A percentile compares a stretch with the other conserved stretches of the same genome.
phyloP scores from a whole-genome alignment of 2,113 vertebrate species.

The Lophura nycthemera region DNA sequence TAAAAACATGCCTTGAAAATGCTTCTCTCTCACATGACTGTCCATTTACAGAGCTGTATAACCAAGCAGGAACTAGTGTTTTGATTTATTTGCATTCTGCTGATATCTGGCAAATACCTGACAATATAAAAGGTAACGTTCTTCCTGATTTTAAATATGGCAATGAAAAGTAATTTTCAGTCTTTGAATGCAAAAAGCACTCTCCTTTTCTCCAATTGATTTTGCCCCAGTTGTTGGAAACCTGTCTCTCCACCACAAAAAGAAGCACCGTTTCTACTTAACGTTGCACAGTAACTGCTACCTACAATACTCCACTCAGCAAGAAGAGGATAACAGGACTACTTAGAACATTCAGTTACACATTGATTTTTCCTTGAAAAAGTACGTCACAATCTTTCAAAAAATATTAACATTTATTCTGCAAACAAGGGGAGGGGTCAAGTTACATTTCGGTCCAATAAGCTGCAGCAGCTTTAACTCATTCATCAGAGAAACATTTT shows the following conservation, averaged over 20 bases:
- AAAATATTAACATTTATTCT: neutral
- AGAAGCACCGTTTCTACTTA: neutral
- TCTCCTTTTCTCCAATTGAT: neutral
- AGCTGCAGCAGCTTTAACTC: neutral
- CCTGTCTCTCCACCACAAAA: neutral
- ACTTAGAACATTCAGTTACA: neutral
- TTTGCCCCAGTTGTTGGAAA: neutral
- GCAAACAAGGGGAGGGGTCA: neutral
- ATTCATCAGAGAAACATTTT: neutral
- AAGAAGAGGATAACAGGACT: neutral
- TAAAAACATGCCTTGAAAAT: neutral
- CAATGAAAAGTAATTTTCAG: neutral
- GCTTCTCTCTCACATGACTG: neutral
- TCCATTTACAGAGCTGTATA: constrained; percentile 4
- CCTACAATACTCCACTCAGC: neutral
- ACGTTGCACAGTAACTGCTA: neutral
- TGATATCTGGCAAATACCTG: neutral
- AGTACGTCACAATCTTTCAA: neutral
- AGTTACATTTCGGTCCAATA: neutral
- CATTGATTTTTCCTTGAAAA: neutral
- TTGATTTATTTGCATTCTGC: neutral
- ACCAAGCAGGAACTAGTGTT: neutral
- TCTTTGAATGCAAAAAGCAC: neutral
- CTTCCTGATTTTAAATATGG: neutral
- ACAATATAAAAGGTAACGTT: neutral